These are phyloP conservation scores for Eupithecia dodoneata DNA, from an alignment of 2,888 invertebrate species.

Conservation along the genomic window DNA sequence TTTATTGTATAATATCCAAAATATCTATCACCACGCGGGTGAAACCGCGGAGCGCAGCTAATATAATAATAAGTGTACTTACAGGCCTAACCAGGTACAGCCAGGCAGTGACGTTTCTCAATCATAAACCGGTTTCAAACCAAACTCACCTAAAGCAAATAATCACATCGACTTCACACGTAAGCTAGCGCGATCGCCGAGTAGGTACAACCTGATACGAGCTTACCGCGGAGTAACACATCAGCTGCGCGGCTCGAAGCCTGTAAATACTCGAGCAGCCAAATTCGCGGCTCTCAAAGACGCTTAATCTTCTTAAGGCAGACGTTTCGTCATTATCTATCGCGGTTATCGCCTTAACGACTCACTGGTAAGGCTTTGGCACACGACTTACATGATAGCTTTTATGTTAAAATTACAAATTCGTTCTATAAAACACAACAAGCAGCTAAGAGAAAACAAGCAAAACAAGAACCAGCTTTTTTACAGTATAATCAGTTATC, in stretches of 20 bases:
- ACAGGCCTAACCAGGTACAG: no score
- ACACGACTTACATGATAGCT: conserved; percentile 4
- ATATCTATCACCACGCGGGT: no score
- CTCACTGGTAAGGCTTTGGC: conserved; percentile 25
- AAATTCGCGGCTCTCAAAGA: conserved; percentile 30
- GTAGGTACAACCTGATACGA: not conserved
- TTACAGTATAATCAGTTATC: no score
- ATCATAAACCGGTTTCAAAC: not conserved
- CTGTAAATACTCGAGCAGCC: conserved; percentile 26
- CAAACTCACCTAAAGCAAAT: not conserved
- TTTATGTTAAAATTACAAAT: not conserved
- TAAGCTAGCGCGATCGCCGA: not conserved
- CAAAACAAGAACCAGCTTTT: not conserved
- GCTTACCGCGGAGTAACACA: conserved; percentile 5
- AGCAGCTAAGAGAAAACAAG: not conserved
- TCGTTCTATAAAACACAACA: no score
- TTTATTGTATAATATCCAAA: no score
- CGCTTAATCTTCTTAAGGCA: conserved; percentile 49
- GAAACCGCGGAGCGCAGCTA: no score
- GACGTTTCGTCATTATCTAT: conserved; percentile 51
- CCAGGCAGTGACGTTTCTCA: not conserved
- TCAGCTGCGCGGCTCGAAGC: conserved; percentile 20
- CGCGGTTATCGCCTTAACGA: conserved; percentile 31
- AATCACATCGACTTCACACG: not conserved
- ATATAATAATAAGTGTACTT: no score